phyloP scores from a whole-genome alignment of 2,888 invertebrate genomes.

The Diogma glabrata region DNA sequence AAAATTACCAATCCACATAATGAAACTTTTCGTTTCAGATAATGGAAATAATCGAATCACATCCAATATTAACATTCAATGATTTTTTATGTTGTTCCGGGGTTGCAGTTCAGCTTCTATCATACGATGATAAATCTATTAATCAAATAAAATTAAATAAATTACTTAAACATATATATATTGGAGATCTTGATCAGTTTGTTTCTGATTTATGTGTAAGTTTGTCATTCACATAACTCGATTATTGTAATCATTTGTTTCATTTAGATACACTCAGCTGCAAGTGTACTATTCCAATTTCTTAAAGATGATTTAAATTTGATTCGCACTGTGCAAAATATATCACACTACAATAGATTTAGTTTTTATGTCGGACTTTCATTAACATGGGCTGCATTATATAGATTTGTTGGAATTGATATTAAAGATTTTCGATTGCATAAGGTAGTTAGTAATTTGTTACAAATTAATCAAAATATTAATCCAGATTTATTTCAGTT shows the following conservation, averaged over 20 bases:
- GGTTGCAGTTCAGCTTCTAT: too few relatives aligned
- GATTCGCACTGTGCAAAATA: conserved; percentile 2
- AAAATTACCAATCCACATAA: too few relatives aligned
- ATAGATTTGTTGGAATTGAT: not conserved
- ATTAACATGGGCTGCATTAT: conserved; percentile 1
- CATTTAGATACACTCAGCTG: not conserved
- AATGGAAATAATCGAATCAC: not conserved
- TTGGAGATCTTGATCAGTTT: not conserved
- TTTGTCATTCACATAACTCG: not conserved
- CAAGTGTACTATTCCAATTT: not conserved
- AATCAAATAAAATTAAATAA: not conserved
- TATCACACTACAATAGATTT: not conserved
- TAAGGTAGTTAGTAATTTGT: conserved; percentile 3
- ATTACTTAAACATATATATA: not conserved
- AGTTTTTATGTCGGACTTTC: not conserved
- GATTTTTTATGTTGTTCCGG: not conserved
- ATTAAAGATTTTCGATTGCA: conserved; percentile 3
- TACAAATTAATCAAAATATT: too few relatives aligned
- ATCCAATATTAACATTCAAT: not conserved
- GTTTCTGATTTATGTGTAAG: not conserved
- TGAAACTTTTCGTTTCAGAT: too few relatives aligned
- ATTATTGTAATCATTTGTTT: not conserved
- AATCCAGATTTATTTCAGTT: too few relatives aligned
- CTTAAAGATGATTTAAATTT: conserved; percentile 5
- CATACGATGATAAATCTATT: not conserved